Conservation (phyloP, 2,113 vertebrate genomes). For the Lanius collurio region DNA sequence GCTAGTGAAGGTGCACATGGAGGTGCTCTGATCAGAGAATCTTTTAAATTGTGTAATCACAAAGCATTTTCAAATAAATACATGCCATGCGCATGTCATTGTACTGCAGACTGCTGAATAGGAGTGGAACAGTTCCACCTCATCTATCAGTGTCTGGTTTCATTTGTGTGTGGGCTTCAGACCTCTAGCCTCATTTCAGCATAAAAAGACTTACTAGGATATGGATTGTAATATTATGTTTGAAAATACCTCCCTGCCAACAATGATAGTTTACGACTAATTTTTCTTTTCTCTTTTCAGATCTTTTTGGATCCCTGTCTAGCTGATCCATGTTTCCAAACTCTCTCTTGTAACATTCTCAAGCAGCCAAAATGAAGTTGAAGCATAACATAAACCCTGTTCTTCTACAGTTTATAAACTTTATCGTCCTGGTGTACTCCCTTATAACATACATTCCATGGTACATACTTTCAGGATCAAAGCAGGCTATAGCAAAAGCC, state of each 20-base stretch:
- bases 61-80: background rate
- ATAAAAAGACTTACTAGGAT: background rate
- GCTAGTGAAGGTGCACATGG: no score
- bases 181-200: background rate
- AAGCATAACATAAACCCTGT: slow-evolving; percentile 88
- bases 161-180: background rate
- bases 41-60: background rate
- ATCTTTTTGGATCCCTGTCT: slow-evolving; percentile 29
- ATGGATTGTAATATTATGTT: background rate
- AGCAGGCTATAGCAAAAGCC: slow-evolving; percentile 77
- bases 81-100: rapidly evolving
- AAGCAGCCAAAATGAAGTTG: slow-evolving; percentile 82
- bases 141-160: rapidly evolving
- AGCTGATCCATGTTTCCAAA: slow-evolving; percentile 1
- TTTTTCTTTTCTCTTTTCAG: slow-evolving; percentile 51
- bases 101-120: background rate
- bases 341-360: slow-evolving; percentile 36
- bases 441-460: slow-evolving; percentile 85
- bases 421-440: slow-evolving; percentile 83
- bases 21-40: background rate
- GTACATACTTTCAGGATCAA: slow-evolving; percentile 85
- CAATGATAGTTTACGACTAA: background rate
- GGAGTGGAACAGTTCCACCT: background rate
- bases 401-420: slow-evolving; percentile 85
- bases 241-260: background rate